A percentile compares a stretch with the other conserved stretches of the same genome.
Evolutionary conservation across 64 coral and sea anemone species (phyloP).

Genomic region (Dendrophyllia cribrosa): DNA sequence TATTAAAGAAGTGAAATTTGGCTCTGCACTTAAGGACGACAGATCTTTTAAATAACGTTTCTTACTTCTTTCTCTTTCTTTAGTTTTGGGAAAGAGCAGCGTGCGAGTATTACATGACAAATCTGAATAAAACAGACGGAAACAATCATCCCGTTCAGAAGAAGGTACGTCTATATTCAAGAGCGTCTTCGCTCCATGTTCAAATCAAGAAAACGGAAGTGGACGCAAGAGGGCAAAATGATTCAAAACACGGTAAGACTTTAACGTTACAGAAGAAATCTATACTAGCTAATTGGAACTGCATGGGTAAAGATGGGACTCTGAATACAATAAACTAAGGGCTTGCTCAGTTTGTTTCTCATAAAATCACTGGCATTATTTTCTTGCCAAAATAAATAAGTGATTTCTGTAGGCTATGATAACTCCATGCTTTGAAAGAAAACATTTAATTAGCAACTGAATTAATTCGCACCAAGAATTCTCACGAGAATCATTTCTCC

Average conservation of each 20-base stretch:
- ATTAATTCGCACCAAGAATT: neutral
- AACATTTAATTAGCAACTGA: neutral
- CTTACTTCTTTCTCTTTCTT: neutral
- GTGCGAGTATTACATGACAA: neutral
- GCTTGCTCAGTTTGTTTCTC: neutral
- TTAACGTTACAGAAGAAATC: neutral
- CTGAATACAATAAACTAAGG: neutral
- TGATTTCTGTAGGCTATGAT: neutral
- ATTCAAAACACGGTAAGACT: conserved; percentile 38
- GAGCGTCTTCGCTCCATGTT: conserved; percentile 24
- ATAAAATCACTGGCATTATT: neutral
- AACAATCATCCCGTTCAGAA: conserved; percentile 4
- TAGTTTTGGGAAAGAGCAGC: neutral
- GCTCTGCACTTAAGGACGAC: too few relatives aligned
- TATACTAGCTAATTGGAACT: too few relatives aligned
- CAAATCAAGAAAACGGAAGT: conserved; percentile 39
- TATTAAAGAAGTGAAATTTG: neutral
- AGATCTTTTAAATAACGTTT: neutral
- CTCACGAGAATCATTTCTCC: too few relatives aligned
- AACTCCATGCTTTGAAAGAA: conserved; percentile 16
- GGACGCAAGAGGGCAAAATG: conserved; percentile 11
- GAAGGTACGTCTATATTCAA: conserved; percentile 57
- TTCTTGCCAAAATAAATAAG: too few relatives aligned
- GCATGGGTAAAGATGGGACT: too few relatives aligned
- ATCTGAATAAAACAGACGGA: neutral